A percentile compares a stretch with the other conserved stretches of the same genome.
Conservation (phyloP, 2,797 vertebrate genomes). For the Macropodus opercularis region DNA sequence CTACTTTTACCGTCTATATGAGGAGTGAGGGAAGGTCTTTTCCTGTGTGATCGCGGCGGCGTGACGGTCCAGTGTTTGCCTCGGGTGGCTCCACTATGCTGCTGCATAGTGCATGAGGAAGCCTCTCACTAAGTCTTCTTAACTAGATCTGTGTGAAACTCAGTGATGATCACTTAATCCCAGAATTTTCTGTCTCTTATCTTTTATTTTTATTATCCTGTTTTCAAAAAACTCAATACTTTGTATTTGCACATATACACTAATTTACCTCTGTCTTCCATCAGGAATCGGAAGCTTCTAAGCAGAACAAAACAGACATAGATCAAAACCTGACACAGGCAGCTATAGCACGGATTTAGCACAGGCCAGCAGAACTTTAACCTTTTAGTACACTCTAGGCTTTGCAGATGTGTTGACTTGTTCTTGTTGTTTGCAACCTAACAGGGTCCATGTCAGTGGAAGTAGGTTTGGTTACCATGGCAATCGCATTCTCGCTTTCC, state of each 20-base stretch:
- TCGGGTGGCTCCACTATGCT: too few relatives aligned
- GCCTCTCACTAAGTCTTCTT: too few relatives aligned
- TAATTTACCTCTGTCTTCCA: neutral
- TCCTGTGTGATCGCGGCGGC: too few relatives aligned
- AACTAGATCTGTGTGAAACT: too few relatives aligned
- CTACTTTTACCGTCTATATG: too few relatives aligned
- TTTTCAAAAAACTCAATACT: conserved; percentile 27
- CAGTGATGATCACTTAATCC: too few relatives aligned
- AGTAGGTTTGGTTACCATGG: conserved; percentile 66
- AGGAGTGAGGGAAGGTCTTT: too few relatives aligned
- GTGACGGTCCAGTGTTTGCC: too few relatives aligned
- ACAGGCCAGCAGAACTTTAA: conserved; percentile 41
- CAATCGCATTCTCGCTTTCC: conserved; percentile 46
- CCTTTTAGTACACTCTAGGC: conserved; percentile 15
- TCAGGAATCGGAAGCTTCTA: neutral
- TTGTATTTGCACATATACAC: conserved; percentile 26
- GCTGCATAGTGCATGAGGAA: too few relatives aligned
- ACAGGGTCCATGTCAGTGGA: conserved; percentile 32
- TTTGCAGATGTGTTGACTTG: conserved; percentile 44
- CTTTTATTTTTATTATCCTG: too few relatives aligned
- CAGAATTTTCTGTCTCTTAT: too few relatives aligned
- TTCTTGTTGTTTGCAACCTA: conserved; percentile 37
- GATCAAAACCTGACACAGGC: too few relatives aligned
- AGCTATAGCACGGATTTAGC: neutral
- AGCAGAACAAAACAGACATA: conserved; percentile 9